These are phyloP conservation scores for Monodelphis domestica DNA, from an alignment of 2,797 vertebrate species.

Conservation along the genomic window DNA sequence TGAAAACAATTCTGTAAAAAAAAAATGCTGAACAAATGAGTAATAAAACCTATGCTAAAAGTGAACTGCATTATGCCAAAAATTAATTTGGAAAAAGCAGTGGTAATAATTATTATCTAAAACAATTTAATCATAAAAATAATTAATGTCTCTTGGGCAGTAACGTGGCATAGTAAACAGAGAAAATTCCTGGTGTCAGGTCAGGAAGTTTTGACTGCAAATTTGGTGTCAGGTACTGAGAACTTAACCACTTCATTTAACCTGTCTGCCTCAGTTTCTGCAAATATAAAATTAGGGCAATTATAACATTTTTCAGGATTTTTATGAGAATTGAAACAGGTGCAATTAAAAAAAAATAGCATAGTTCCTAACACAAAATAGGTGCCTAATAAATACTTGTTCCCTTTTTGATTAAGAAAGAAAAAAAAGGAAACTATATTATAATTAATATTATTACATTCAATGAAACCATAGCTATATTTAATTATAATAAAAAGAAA, in stretches of 20 bases:
- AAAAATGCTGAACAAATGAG: background rate
- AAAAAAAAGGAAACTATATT: background rate
- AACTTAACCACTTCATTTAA: too few relatives aligned
- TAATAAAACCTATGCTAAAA: background rate
- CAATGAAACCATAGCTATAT: background rate
- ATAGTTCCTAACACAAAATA: background rate
- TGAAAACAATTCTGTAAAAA: background rate
- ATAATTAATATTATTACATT: background rate
- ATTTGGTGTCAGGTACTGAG: too few relatives aligned
- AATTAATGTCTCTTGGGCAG: too few relatives aligned
- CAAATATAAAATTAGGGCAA: too few relatives aligned
- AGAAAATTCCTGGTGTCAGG: too few relatives aligned
- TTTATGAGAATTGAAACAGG: too few relatives aligned
- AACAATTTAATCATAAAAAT: too few relatives aligned
- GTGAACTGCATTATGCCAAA: background rate
- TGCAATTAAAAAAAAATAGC: background rate
- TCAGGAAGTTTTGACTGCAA: too few relatives aligned
- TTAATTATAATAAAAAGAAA: background rate
- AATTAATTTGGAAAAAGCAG: background rate
- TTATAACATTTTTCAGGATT: too few relatives aligned
- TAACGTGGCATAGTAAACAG: too few relatives aligned
- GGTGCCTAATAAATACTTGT: background rate
- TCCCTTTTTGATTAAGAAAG: background rate
- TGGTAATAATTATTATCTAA: background rate
- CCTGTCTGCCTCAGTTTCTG: too few relatives aligned